Conservation (phyloP, 2,797 vertebrate species). For the Bufotes viridis region DNA sequence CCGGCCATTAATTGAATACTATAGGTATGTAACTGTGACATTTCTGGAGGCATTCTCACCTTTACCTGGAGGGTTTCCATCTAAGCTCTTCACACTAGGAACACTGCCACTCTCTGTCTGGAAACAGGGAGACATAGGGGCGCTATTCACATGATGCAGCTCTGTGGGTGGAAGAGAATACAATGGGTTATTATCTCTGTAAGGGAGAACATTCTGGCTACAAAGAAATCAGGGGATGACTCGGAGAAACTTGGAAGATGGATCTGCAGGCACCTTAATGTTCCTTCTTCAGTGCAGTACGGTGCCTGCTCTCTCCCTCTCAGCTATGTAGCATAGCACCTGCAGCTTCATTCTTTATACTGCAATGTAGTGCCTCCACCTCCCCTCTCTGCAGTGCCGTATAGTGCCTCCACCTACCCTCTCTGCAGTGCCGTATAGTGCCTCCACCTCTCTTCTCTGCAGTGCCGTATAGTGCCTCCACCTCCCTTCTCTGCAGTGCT, state of each 20-base stretch:
- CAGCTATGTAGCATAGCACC: neutral
- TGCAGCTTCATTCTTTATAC: neutral
- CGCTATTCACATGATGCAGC: conserved; percentile 88
- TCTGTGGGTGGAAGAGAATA: conserved; percentile 71
- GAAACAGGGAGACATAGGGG: conserved; percentile 73
- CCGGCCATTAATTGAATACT: too few species aligned
- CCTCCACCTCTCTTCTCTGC: neutral
- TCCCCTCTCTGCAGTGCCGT: neutral
- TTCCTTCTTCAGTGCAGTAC: neutral
- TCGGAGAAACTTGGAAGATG: neutral
- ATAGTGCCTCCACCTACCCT: neutral
- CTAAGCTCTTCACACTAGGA: conserved; percentile 68
- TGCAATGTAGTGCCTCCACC: neutral
- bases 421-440: neutral
- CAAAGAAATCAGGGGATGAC: neutral
- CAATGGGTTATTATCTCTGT: neutral
- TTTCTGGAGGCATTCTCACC: conserved; percentile 54
- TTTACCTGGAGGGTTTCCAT: conserved; percentile 71
- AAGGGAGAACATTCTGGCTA: neutral
- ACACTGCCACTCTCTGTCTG: conserved; percentile 63
- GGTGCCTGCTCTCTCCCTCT: neutral
- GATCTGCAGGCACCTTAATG: neutral
- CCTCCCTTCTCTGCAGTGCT: neutral
- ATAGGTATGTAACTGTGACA: neutral
- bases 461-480: neutral